These are phyloP conservation scores for Coluber constrictor DNA, from an alignment of 2,797 vertebrate species.

Conservation along the genomic window DNA sequence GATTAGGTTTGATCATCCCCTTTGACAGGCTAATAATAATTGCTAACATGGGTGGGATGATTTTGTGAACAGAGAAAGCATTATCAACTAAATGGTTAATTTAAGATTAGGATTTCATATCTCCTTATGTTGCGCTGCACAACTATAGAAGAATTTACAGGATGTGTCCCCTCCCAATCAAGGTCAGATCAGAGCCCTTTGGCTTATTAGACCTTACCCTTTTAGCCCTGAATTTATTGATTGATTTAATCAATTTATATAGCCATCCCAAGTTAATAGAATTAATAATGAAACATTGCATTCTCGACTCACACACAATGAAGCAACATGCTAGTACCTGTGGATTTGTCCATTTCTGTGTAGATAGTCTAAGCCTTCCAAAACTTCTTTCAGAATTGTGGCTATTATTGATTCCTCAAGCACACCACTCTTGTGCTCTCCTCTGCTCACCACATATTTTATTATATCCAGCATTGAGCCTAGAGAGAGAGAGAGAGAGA, in stretches of 20 bases:
- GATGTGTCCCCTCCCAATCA: neutral
- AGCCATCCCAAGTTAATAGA: neutral
- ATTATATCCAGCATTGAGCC: conserved; percentile 99
- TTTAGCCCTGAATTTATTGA: neutral
- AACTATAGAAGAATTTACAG: neutral
- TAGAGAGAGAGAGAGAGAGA: conserved; percentile 57
- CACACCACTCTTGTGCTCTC: conserved; percentile 87
- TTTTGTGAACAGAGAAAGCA: neutral
- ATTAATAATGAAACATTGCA: neutral
- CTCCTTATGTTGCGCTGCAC: neutral
- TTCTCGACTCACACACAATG: neutral
- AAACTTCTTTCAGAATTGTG: conserved; percentile 95
- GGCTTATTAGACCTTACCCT: neutral
- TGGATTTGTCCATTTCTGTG: conserved; percentile 98
- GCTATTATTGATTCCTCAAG: conserved; percentile 96
- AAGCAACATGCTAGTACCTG: conserved; percentile 73
- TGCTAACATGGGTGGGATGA: neutral
- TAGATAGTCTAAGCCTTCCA: conserved; percentile 95
- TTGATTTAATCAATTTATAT: neutral
- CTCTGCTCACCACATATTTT: conserved; percentile 89
- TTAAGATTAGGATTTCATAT: neutral
- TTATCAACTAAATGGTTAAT: neutral
- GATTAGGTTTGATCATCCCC: neutral
- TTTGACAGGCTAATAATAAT: neutral
- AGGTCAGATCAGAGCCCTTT: neutral